Conservation (phyloP, 92 coral and sea anemone genomes). For the Siderastrea siderea region DNA sequence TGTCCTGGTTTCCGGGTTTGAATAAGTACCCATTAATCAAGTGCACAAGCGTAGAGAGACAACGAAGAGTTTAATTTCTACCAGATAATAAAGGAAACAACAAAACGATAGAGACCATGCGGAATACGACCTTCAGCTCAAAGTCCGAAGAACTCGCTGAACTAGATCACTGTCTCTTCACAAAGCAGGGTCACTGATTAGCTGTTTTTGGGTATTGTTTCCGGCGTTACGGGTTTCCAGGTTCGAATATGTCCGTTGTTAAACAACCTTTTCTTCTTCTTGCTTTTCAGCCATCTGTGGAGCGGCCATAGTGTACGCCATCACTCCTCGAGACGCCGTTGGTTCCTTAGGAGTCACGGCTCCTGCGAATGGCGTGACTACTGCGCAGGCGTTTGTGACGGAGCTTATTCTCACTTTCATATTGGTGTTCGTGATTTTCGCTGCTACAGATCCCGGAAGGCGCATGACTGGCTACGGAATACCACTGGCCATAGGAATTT, state of each 20-base stretch:
- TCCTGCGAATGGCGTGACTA: constrained; percentile 80
- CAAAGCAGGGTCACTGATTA: too few relatives aligned
- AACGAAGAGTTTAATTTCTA: too few relatives aligned
- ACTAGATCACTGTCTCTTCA: too few relatives aligned
- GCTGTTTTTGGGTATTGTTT: too few relatives aligned
- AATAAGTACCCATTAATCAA: too few relatives aligned
- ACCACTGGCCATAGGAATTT: constrained; percentile 95
- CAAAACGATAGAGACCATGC: too few relatives aligned
- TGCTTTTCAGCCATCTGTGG: constrained; percentile 82
- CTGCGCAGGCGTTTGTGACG: constrained; percentile 84
- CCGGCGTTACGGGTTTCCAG: too few relatives aligned
- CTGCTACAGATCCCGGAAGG: constrained; percentile 83
- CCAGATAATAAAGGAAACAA: too few relatives aligned
- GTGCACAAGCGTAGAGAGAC: too few relatives aligned
- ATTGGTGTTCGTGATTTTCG: constrained; percentile 80
- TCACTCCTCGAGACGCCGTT: constrained; percentile 74
- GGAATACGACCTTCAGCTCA: too few relatives aligned
- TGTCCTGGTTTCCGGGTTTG: too few relatives aligned
- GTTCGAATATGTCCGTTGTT: not conserved
- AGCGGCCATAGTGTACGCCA: constrained; percentile 82
- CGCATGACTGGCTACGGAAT: constrained; percentile 82
- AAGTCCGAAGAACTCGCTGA: too few relatives aligned
- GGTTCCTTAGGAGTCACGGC: constrained; percentile 84
- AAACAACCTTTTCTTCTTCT: not conserved
- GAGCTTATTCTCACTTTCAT: constrained; percentile 85